phyloP scores from a whole-genome alignment of 1,140 invertebrate genomes.

The Drosophila paulistorum region DNA sequence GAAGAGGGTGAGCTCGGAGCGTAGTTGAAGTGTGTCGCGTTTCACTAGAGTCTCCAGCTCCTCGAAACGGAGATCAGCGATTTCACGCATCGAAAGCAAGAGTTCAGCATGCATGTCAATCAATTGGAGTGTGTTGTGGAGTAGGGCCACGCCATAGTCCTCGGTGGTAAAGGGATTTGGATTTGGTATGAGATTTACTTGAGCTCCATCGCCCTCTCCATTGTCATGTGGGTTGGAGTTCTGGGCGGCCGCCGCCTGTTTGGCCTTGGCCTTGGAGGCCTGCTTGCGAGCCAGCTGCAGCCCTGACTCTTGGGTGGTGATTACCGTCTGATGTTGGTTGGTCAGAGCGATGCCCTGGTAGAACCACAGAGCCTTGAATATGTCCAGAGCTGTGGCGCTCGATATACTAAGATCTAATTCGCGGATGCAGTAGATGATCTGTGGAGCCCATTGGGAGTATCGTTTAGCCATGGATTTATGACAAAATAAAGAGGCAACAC shows the following conservation, averaged over 20 bases:
- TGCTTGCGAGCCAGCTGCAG: conserved; percentile 59
- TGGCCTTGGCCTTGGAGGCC: conserved; percentile 61
- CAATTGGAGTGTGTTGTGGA: conserved; percentile 78
- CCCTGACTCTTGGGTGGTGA: conserved; percentile 70
- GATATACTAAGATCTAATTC: conserved; percentile 80
- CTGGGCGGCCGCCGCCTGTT: conserved; percentile 38
- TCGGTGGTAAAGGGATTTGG: conserved; percentile 81
- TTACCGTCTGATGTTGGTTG: conserved; percentile 75
- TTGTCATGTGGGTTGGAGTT: conserved; percentile 24
- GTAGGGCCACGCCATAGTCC: conserved; percentile 74
- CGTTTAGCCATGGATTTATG: background rate
- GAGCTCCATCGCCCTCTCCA: conserved; percentile 45
- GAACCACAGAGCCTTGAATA: conserved; percentile 79
- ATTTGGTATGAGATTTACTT: conserved; percentile 68
- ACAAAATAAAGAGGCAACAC: conserved; percentile 24
- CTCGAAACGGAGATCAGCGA: conserved; percentile 74
- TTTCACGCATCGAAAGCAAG: conserved; percentile 63
- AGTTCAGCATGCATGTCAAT: conserved; percentile 81
- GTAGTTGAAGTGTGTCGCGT: conserved; percentile 71
- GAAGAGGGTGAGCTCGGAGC: conserved; percentile 74
- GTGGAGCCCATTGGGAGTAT: background rate
- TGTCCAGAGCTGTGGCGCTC: conserved; percentile 74
- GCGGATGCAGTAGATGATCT: conserved; percentile 80
- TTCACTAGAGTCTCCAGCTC: conserved; percentile 80
- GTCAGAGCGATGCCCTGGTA: conserved; percentile 73